Conservation (phyloP, 2,797 vertebrate genomes). For the Bradypodion pumilum region DNA sequence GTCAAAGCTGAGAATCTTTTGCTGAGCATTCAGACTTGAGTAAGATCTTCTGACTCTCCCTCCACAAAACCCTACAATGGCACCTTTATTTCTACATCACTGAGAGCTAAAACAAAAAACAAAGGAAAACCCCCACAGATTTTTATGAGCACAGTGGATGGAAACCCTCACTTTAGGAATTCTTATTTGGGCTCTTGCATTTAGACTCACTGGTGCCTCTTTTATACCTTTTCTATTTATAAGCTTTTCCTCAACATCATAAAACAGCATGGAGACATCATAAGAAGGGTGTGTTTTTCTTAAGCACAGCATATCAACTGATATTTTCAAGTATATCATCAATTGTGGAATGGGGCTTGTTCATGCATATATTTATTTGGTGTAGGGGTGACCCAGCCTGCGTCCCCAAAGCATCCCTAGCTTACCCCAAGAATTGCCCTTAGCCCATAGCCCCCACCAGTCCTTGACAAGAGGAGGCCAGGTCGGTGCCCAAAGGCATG, state of each 20-base stretch:
- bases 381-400: too few relatives aligned
- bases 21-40: neutral
- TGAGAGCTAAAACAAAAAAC: neutral
- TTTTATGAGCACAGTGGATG: slow-evolving; percentile 36
- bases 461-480: too few relatives aligned
- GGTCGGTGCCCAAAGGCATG: too few relatives aligned
- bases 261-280: slow-evolving; percentile 58
- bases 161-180: slow-evolving; percentile 45
- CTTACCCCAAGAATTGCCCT: too few relatives aligned
- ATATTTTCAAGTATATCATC: slow-evolving; percentile 6
- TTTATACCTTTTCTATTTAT: slow-evolving; percentile 62
- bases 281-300: slow-evolving; percentile 38
- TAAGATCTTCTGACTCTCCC: neutral
- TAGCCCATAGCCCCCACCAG: too few relatives aligned
- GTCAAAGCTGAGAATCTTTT: neutral
- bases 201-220: slow-evolving; percentile 59
- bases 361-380: neutral
- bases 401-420: too few relatives aligned
- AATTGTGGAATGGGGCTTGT: neutral
- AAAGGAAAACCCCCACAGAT: too few relatives aligned
- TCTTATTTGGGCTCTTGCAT: slow-evolving; percentile 37
- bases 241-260: slow-evolving; percentile 68
- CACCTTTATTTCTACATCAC: neutral
- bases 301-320: neutral
- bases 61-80: neutral